Evolutionary conservation across 2,797 vertebrate species (phyloP).

Genomic region (Tragopan temminckii): DNA sequence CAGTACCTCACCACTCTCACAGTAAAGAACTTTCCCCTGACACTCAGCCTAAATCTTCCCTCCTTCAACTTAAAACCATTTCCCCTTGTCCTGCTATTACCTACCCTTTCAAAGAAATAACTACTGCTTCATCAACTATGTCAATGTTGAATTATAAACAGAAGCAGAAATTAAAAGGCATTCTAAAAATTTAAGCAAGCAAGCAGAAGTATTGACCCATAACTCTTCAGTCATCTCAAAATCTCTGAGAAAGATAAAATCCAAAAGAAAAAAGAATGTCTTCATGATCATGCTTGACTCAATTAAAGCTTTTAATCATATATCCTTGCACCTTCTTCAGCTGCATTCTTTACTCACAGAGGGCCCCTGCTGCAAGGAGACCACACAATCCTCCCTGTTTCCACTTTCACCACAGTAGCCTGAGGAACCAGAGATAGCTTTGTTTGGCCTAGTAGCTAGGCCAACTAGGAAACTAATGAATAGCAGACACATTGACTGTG

Average conservation of each 20-base stretch:
- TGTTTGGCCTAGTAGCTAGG: not conserved
- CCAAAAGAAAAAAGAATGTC: not conserved
- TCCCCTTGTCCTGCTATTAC: too few relatives aligned
- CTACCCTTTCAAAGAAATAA: too few relatives aligned
- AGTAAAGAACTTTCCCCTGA: too few relatives aligned
- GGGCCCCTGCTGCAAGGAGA: not conserved
- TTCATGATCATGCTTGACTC: not conserved
- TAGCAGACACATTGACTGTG: not conserved
- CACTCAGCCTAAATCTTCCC: too few relatives aligned
- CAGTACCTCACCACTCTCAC: too few relatives aligned
- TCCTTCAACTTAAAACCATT: too few relatives aligned
- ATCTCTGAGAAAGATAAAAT: not conserved
- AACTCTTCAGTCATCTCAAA: not conserved
- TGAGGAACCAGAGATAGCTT: not conserved
- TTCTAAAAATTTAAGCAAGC: not conserved
- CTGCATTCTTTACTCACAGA: not conserved
- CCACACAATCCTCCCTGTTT: not conserved
- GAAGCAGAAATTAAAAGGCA: not conserved
- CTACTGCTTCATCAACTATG: not conserved
- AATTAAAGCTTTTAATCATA: not conserved
- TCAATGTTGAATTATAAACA: not conserved
- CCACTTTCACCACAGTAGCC: not conserved
- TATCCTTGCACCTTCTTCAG: not conserved
- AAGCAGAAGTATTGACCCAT: not conserved
- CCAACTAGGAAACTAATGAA: not conserved